Evolutionary conservation across 2,888 invertebrate genomes (phyloP), one percentile per base, ranked within the genome.

Genomic region (Harpalus rubripes): DNA sequence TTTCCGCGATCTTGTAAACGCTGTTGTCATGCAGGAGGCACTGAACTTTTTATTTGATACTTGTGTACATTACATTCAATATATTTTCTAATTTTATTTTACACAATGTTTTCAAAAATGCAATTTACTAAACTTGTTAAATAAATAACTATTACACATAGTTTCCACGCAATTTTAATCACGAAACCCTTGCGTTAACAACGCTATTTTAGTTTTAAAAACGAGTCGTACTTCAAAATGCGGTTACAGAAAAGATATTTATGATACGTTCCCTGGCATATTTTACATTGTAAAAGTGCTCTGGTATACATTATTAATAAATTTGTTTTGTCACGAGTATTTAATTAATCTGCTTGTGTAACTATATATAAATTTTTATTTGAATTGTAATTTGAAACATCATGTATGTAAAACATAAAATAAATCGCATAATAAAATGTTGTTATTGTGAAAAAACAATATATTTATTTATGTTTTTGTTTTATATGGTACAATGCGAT

Each of bases 381-480:
- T 63, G 18, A 63, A 22, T 22, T 12, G 63, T 63, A 63, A 63
- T 63, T 63, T 63, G 12, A 63, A 63, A 63, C 26, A 56, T 26
- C 78, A 22, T 7, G 26, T 78, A 18, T 78, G 72, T 52, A 52
- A 52, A 52, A 52, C 44, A 52, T 22, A 78, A 56, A 76, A 78
- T 26, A 78, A 79, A 79, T 59, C 32, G 32, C 79, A 79, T 79
- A 68, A 32, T 59, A 79, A 79, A 79, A 79, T 32, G 26, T 22
- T 79, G 59, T 79, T 79, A 59, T 79, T 59, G 59, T 61, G 59
- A 79, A 79, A 79, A 79, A 15, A 39, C 32, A 79, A 79, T 79
- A 58, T 7, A n/a, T n/a, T 1, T 22, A 79, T 59, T 79, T 79
- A 16, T 78, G 58, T 78, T 59, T 52, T 32, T 59, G 61, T 79